Conservation (phyloP, 2,113 vertebrate genomes). For the Lepus americanus region DNA sequence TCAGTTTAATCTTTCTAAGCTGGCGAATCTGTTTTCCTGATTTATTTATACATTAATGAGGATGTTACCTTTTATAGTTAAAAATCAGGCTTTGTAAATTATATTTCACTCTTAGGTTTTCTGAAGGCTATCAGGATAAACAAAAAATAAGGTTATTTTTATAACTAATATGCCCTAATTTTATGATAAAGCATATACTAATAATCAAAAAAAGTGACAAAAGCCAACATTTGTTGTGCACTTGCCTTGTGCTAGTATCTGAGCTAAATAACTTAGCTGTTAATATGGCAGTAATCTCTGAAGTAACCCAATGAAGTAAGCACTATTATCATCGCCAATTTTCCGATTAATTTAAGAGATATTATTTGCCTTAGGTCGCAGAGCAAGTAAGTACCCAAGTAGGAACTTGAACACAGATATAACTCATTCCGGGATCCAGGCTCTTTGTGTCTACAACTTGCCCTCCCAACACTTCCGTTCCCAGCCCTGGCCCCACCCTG, state of each 20-base stretch:
- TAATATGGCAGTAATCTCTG: background rate
- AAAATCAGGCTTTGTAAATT: background rate
- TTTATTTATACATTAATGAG: conserved; percentile 39
- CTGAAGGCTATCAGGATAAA: conserved; percentile 11
- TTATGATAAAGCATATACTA: conserved; percentile 19
- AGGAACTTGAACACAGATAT: background rate
- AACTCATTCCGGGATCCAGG: background rate
- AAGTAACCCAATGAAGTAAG: background rate
- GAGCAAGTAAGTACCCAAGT: background rate
- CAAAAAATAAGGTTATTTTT: background rate
- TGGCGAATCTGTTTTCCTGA: background rate
- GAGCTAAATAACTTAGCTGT: background rate
- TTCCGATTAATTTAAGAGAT: background rate
- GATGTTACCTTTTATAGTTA: conserved; percentile 12
- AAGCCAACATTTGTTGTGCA: background rate
- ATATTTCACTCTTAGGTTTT: conserved; percentile 32
- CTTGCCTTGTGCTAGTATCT: background rate
- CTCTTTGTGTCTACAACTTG: background rate
- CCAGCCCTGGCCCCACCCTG: too few species aligned
- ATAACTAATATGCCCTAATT: background rate
- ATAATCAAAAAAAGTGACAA: background rate
- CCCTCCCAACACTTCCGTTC: too few species aligned
- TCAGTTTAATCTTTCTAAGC: background rate
- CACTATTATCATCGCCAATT: background rate
- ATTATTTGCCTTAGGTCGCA: background rate